Conservation (phyloP, 1,140 invertebrate species). For the Drosophila fuyamai region DNA sequence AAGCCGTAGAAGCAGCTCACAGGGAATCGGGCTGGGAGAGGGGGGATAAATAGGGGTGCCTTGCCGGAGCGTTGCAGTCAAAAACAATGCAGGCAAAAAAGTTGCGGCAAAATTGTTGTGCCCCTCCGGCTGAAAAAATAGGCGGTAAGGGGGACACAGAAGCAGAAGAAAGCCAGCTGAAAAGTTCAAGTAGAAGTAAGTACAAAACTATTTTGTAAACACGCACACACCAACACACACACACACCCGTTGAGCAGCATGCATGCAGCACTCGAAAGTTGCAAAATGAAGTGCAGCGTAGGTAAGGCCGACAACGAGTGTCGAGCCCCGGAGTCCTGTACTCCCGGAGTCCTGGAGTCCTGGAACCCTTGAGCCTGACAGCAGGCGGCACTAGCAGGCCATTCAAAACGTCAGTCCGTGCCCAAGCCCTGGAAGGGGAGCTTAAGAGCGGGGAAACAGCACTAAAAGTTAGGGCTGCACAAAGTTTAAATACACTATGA, state of each 20-base stretch:
- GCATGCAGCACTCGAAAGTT: conserved; percentile 71
- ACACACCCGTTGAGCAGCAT: conserved; percentile 20
- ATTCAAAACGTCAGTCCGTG: conserved; percentile 66
- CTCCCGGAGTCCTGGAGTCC: conserved; percentile 40
- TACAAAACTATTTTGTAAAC: conserved; percentile 80
- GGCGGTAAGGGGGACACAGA: not conserved
- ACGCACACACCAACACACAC: conserved; percentile 47
- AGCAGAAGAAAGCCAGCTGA: conserved; percentile 62
- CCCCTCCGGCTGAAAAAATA: conserved; percentile 27
- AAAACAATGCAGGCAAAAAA: conserved; percentile 81
- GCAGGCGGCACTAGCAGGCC: conserved; percentile 64
- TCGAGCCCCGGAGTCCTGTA: conserved; percentile 25
- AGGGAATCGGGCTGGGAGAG: not conserved
- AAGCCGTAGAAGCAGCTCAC: conserved; percentile 41
- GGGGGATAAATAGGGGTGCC: conserved; percentile 1
- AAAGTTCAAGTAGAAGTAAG: conserved; percentile 81
- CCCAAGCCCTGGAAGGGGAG: conserved; percentile 4
- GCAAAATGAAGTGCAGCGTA: conserved; percentile 73
- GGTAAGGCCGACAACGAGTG: conserved; percentile 52
- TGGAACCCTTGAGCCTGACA: conserved; percentile 54
- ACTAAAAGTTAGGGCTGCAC: not conserved
- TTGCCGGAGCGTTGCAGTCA: conserved; percentile 55
- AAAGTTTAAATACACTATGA: not conserved
- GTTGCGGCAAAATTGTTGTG: conserved; percentile 68
- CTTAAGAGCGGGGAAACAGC: not conserved